Conservation (phyloP, 2,797 vertebrate species). For the Rhynchotus rufescens region DNA sequence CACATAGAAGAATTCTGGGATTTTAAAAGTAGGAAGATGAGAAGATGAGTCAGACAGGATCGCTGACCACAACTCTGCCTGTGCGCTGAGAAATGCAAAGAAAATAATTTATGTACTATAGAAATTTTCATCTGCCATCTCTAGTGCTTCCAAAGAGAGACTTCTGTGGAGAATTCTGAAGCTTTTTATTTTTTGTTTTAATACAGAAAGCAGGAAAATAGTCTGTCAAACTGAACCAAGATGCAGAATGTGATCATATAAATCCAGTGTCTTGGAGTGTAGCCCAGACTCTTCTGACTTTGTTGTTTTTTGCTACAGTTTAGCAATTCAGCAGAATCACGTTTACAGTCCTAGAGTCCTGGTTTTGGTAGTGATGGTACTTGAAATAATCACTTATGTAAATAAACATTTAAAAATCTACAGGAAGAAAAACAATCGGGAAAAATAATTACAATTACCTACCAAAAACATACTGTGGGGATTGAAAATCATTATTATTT, state of each 20-base stretch:
- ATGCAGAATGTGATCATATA: slow-evolving; percentile 55
- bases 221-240: slow-evolving; percentile 52
- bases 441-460: neutral
- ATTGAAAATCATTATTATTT: neutral
- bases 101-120: neutral
- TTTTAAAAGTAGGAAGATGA: slow-evolving; percentile 41
- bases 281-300: slow-evolving; percentile 59
- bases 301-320: slow-evolving; percentile 1
- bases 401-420: slow-evolving; percentile 43
- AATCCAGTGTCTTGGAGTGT: slow-evolving; percentile 52
- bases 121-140: slow-evolving; percentile 51
- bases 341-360: neutral
- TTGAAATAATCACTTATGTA: slow-evolving; percentile 22
- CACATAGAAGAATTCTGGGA: neutral
- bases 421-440: neutral
- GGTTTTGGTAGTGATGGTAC: slow-evolving; percentile 15
- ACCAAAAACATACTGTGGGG: neutral
- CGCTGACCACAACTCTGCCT: slow-evolving; percentile 49
- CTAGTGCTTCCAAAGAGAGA: slow-evolving; percentile 28
- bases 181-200: neutral
- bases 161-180: slow-evolving; percentile 52
- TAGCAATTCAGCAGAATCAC: slow-evolving; percentile 54
- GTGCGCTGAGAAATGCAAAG: neutral
- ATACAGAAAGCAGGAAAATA: slow-evolving; percentile 45
- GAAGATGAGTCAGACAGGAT: slow-evolving; percentile 32